Conservation (phyloP, 2,888 invertebrate species). For the Muscina levida region DNA sequence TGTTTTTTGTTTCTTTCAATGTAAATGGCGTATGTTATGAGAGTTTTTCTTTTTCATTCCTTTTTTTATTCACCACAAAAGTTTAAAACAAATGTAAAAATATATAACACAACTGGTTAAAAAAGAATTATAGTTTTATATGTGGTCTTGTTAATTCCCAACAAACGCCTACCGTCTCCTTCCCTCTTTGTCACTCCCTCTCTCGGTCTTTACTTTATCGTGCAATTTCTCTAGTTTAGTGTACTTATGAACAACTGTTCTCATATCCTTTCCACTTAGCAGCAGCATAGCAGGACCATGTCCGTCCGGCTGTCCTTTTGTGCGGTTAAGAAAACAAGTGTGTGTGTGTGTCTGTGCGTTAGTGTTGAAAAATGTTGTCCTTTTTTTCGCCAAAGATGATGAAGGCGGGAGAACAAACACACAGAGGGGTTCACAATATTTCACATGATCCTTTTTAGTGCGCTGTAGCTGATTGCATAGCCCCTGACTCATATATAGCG, state of each 20-base stretch:
- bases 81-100: not conserved
- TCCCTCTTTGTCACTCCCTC: not conserved
- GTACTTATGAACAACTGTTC: not conserved
- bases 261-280: not conserved
- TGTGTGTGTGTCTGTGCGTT: constrained; percentile 27
- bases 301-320: constrained; percentile 4
- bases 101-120: constrained; percentile 1
- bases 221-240: not conserved
- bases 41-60: not conserved
- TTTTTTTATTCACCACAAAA: not conserved
- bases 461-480: not conserved
- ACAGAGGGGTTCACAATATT: constrained; percentile 1
- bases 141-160: constrained; percentile 57
- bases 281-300: not conserved
- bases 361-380: constrained; percentile 16
- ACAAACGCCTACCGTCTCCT: not conserved
- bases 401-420: too few species aligned
- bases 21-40: not conserved
- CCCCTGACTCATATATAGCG: not conserved
- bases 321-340: constrained; percentile 6
- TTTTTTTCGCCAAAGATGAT: too few species aligned
- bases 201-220: not conserved
- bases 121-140: constrained; percentile 60
- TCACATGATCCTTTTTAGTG: constrained; percentile 13
- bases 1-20: too few species aligned